phyloP scores from a whole-genome alignment of 2,888 invertebrate genomes.

The Acrobeloides nanus region DNA sequence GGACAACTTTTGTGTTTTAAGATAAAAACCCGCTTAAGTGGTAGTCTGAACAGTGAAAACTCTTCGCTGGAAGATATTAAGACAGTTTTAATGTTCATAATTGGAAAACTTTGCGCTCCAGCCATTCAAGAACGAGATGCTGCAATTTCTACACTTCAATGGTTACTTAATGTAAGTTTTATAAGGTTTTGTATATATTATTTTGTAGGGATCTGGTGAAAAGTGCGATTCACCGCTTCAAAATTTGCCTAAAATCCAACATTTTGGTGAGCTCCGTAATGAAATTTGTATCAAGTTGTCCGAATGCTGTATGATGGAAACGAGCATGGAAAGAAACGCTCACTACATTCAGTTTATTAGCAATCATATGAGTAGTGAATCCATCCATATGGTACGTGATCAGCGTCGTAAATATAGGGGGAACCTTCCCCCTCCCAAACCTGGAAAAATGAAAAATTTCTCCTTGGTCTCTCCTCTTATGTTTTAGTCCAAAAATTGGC shows the following conservation, averaged over 20 bases:
- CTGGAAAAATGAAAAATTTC: no score
- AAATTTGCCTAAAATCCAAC: slow-evolving; percentile 8
- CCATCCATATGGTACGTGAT: no score
- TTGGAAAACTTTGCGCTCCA: slow-evolving; percentile 3
- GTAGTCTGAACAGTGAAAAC: slow-evolving; percentile 10
- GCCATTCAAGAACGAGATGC: slow-evolving; percentile 9
- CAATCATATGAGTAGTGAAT: slow-evolving; percentile 7
- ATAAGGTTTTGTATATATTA: not conserved
- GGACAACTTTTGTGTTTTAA: no score
- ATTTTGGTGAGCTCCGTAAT: slow-evolving; percentile 12
- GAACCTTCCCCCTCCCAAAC: no score
- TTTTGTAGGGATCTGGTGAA: not conserved
- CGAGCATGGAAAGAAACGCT: slow-evolving; percentile 3
- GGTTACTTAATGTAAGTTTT: slow-evolving; percentile 5
- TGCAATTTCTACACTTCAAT: slow-evolving; percentile 7
- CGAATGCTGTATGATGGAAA: slow-evolving; percentile 13
- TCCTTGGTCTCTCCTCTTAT: no score
- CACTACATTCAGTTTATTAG: slow-evolving; percentile 15
- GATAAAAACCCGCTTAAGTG: slow-evolving; percentile 2
- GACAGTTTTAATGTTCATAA: not conserved
- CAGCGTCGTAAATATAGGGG: no score
- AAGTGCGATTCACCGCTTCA: slow-evolving; percentile 4
- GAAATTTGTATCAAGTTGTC: slow-evolving; percentile 10
- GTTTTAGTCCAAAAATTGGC: no score
- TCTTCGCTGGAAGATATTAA: slow-evolving; percentile 9